These are phyloP conservation scores for Dicerorhinus sumatrensis DNA, from an alignment of 2,113 vertebrate species.

Conservation along the genomic window DNA sequence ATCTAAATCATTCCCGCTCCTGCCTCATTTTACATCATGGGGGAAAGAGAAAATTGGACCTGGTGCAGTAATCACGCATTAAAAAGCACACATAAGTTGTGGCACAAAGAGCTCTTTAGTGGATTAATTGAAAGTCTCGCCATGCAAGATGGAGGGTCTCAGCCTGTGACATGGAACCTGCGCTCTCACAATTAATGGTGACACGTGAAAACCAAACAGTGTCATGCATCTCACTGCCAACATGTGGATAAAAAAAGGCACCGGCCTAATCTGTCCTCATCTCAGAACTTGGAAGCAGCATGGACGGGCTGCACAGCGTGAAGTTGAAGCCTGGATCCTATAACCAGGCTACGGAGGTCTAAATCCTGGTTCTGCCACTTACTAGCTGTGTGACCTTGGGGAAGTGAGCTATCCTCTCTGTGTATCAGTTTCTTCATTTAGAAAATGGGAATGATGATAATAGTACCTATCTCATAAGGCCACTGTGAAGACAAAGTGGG, in stretches of 20 bases:
- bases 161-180: not conserved
- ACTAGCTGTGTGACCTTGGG: not conserved
- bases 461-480: not conserved
- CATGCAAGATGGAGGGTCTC: not conserved
- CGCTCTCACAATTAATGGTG: not conserved
- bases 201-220: constrained; percentile 5
- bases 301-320: rapidly evolving
- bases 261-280: not conserved
- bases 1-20: constrained; percentile 7
- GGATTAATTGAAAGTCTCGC: not conserved
- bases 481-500: not conserved
- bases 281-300: not conserved
- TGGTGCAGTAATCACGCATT: not conserved
- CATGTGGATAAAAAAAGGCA: not conserved
- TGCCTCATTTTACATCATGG: not conserved
- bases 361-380: not conserved
- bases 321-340: not conserved
- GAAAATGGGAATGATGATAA: not conserved
- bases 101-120: not conserved
- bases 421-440: not conserved
- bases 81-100: not conserved
- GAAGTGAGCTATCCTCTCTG: not conserved
- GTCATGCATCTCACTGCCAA: not conserved
- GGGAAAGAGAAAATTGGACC: not conserved
- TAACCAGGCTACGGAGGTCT: too few relatives aligned